Percentiles rank a stretch among this genome's conserved stretches.
Conservation (phyloP, 2,888 invertebrate genomes). For the Ommatoiulus sabulosus region DNA sequence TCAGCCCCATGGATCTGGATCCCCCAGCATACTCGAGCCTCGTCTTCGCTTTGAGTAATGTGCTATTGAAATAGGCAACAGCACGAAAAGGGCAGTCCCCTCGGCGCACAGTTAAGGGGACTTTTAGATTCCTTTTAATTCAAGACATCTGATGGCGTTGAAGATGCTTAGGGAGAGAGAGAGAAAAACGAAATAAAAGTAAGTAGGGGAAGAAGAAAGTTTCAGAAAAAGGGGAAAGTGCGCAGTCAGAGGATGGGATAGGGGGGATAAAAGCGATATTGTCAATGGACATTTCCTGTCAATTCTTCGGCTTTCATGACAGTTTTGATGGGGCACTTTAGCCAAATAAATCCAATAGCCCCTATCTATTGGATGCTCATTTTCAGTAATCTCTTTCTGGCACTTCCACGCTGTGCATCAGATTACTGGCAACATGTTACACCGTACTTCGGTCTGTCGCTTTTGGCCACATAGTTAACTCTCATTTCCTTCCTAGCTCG, state of each 20-base stretch:
- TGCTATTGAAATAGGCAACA: slow-evolving; percentile 29
- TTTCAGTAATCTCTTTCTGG: slow-evolving; percentile 45
- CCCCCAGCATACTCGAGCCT: slow-evolving; percentile 17
- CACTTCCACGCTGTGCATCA: slow-evolving; percentile 42
- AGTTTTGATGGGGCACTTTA: slow-evolving; percentile 47
- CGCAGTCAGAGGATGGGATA: slow-evolving; percentile 4
- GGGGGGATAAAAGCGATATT: slow-evolving; percentile 49
- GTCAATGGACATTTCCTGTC: slow-evolving; percentile 53
- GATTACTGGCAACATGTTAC: slow-evolving; percentile 45
- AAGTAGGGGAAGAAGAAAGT: slow-evolving; percentile 6
- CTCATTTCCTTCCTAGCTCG: not conserved
- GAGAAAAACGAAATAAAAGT: slow-evolving; percentile 51
- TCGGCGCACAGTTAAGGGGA: not conserved
- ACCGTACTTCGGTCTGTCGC: slow-evolving; percentile 16
- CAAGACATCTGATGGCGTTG: slow-evolving; percentile 48
- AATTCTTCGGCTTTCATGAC: slow-evolving; percentile 51
- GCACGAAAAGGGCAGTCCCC: slow-evolving; percentile 26
- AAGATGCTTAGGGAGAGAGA: slow-evolving; percentile 32
- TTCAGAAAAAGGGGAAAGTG: slow-evolving; percentile 1
- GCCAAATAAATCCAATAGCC: slow-evolving; percentile 45
- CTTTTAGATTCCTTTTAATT: slow-evolving; percentile 47
- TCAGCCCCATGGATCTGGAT: slow-evolving; percentile 30
- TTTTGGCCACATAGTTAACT: slow-evolving; percentile 42
- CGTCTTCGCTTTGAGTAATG: slow-evolving; percentile 16
- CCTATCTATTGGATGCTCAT: slow-evolving; percentile 48